Base-by-base conservation (phyloP, 1,140 invertebrate genomes). In the Sinonovacula constricta region DNA sequence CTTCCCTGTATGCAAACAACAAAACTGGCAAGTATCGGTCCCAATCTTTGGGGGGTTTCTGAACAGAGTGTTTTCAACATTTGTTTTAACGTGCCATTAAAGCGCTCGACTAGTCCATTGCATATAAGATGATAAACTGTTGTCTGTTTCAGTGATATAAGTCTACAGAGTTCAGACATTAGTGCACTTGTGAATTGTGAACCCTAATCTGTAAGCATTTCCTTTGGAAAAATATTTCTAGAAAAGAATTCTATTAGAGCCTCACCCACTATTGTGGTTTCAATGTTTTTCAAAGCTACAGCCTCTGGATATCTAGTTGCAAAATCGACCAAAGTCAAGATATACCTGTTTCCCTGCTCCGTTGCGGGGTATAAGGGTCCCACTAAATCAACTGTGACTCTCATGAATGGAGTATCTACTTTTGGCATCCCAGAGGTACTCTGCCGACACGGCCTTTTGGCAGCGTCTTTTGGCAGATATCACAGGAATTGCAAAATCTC, bases 161-260 rank as follows among this genome's bases (percentile, higher is more conserved):
- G 89, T 86, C 69, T 49, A 54, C 57, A 53, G 22, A 82, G 72
- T 56, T 85, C 79, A 67, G 49, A 66, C 79, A 84, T 79, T 12
- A 83, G 14, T 53, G 72, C 74, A 18, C 72, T 83, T 14, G 69
- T 75, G 56, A 84, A 84, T 53, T 84, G 81, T 10, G 67, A 74
- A 36, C 88, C 91, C 69, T 89, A 90, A 82, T 93, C 92, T 0
- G 88, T 86, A 31, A 92, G 84, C 10, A 92, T 26, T 53, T 82
- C 84, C 33, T 87, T 51, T 15, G 91, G 91, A 51, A 91, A 74
- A 22, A 90, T 91, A 70, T 89, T 83, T 31, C 83, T 78, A 5
- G 83, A 76, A 83, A 91, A 91, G 5, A 91, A 87, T 28, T 65
- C 51, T 33, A 86, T 72, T n/a, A 90, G 45, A 28, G 78, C 62